Evolutionary conservation across 2,888 invertebrate species (phyloP), one percentile per base, ranked within the genome.

Genomic region (Macrophya annulata): DNA sequence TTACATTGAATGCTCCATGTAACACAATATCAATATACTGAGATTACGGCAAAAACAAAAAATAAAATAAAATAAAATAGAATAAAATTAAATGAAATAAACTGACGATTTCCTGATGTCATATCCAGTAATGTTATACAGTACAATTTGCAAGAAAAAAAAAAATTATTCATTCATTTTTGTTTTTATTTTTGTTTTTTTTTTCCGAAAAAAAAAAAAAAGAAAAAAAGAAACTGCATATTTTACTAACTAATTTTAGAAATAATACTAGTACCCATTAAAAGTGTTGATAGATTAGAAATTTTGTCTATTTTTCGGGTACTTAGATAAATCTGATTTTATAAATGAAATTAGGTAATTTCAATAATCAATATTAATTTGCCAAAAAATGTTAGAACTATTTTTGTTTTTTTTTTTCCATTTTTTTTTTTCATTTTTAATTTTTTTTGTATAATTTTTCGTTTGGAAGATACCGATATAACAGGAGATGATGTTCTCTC

Each of bases 341-440:
- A 10, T 55, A 59, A 37, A 55, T 17, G 21, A 79, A 59, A 37
- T 55, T 17, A n/a, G n/a, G n/a, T n/a, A 81, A 81, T 81, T 81
- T 43, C 4, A 12, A 81, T 62, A 81, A 62, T 25, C 81, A 6
- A 59, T 43, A 71, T 68, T 48, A 65, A 71, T 65, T 68, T 83
- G 51, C 48, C 65, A 48, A 71, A 83, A 83, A n/a, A n/a, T 31
- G 68, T 83, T 51, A 68, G 45, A 71, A 51, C 31, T 48, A 43
- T 59, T 59, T 55, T 85, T 86, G 31, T 8, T 40, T 51, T 40
- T 43, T 65, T 17, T 59, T 79, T 65, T 81, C n/a, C n/a, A n/a
- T 51, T 82, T 74, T 48, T 25, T 72, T 71, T 25, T 51, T 65
- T 40, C 68, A 83, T 85, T 85, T 86, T 87, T 55, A 62, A 17